Conservation (phyloP, 2,113 vertebrate species). For the Gadus chalcogrammus region DNA sequence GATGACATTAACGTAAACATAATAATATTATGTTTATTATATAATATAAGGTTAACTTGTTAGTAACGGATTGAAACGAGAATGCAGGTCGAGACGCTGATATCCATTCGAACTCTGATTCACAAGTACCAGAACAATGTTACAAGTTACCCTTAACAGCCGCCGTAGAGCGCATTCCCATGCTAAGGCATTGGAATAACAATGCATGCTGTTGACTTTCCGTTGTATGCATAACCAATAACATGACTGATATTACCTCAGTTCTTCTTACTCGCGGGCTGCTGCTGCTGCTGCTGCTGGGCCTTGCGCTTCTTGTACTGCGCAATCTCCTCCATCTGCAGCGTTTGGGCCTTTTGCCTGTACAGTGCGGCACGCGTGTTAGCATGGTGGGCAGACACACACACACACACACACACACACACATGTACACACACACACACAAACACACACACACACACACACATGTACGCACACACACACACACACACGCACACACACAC, state of each 20-base stretch:
- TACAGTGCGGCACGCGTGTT: constrained; percentile 59
- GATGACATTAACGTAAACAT: too few species aligned
- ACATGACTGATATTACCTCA: constrained; percentile 78
- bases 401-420: constrained; percentile 7
- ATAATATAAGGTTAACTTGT: too few species aligned
- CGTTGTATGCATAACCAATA: constrained; percentile 70
- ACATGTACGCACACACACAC: neutral
- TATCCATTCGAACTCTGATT: too few species aligned
- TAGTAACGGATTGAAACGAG: too few species aligned
- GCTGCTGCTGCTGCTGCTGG: constrained; percentile 68
- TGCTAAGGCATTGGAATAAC: too few species aligned
- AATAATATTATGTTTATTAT: too few species aligned
- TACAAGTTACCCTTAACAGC: too few species aligned
- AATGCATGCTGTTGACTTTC: too few species aligned
- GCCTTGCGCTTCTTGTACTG: constrained; percentile 80
- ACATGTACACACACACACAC: neutral
- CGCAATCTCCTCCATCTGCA: constrained; percentile 81
- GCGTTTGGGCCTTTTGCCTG: constrained; percentile 77
- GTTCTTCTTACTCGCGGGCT: constrained; percentile 78
- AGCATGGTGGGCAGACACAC: constrained; percentile 25
- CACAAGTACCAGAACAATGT: too few species aligned
- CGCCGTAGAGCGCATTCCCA: too few species aligned
- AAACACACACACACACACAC: neutral
- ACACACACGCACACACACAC: neutral
- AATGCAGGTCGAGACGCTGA: too few species aligned